These are phyloP conservation scores for Steinernema scapterisci DNA, from an alignment of 2,888 invertebrate genomes.

Conservation along the genomic window DNA sequence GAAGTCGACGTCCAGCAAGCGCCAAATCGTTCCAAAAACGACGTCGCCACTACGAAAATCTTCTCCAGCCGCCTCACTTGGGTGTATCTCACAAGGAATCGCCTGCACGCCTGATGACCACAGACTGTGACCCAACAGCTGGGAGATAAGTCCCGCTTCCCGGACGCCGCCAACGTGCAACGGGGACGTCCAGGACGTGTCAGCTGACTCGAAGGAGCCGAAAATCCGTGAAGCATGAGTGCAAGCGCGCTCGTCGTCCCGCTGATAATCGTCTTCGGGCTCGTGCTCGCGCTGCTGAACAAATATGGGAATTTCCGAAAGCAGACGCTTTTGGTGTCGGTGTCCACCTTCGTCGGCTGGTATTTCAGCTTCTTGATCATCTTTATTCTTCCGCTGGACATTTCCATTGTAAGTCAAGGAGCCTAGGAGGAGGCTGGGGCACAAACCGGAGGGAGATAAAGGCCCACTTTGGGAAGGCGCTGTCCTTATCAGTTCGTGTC, in stretches of 20 bases:
- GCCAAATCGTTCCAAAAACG: not conserved
- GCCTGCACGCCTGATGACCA: not conserved
- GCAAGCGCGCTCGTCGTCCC: constrained; percentile 80
- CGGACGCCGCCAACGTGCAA: not conserved
- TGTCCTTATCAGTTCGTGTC: too few species aligned
- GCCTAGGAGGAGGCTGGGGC: too few species aligned
- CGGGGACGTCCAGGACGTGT: not conserved
- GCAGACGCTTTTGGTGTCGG: constrained; percentile 89
- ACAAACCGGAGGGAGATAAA: too few species aligned
- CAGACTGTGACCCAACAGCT: not conserved
- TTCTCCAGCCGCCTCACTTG: not conserved
- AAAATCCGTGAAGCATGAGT: constrained; percentile 73
- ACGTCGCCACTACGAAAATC: not conserved
- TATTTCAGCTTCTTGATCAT: constrained; percentile 97
- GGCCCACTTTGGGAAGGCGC: too few species aligned
- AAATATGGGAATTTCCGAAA: constrained; percentile 93
- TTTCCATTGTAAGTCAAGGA: constrained; percentile 89
- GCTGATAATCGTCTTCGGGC: constrained; percentile 78
- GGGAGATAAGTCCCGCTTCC: not conserved
- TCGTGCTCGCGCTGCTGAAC: constrained; percentile 81
- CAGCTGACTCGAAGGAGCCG: not conserved
- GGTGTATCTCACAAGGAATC: not conserved
- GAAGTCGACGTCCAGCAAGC: not conserved
- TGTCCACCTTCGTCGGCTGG: constrained; percentile 94
- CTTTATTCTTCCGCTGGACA: constrained; percentile 93